Conservation (phyloP, 2,113 vertebrate genomes). For the Atrichornis clamosus region DNA sequence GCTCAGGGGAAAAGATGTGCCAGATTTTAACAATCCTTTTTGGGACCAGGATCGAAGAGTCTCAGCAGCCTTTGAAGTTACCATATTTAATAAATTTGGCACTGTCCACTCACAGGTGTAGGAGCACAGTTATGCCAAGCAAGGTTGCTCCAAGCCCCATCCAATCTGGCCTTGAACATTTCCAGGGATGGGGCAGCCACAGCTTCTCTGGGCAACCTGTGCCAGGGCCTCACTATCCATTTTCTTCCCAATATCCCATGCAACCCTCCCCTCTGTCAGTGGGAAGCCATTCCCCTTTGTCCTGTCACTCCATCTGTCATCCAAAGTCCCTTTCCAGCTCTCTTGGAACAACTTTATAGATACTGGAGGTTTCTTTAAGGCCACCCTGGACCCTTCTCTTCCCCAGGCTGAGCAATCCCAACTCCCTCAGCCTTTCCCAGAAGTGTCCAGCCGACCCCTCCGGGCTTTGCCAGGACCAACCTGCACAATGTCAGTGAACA, state of each 20-base stretch:
- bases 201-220: neutral
- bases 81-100: neutral
- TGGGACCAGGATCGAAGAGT: neutral
- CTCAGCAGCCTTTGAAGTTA: neutral
- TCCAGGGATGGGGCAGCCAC: neutral
- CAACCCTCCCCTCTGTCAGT: neutral
- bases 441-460: rapidly evolving
- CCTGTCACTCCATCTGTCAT: neutral
- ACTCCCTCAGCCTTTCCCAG: neutral
- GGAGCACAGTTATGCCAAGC: neutral
- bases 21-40: neutral
- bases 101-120: neutral
- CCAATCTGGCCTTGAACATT: neutral
- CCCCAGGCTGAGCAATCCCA: neutral
- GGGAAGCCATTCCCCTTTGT: neutral
- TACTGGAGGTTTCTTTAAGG: neutral
- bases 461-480: constrained; percentile 46
- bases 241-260: neutral
- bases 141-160: neutral
- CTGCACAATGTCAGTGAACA: constrained; percentile 84
- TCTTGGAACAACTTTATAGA: neutral
- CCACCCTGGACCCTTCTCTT: neutral
- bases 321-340: neutral
- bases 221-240: neutral
- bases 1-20: neutral